Conservation (phyloP, 2,888 invertebrate species). For the Drosophila longiperda region DNA sequence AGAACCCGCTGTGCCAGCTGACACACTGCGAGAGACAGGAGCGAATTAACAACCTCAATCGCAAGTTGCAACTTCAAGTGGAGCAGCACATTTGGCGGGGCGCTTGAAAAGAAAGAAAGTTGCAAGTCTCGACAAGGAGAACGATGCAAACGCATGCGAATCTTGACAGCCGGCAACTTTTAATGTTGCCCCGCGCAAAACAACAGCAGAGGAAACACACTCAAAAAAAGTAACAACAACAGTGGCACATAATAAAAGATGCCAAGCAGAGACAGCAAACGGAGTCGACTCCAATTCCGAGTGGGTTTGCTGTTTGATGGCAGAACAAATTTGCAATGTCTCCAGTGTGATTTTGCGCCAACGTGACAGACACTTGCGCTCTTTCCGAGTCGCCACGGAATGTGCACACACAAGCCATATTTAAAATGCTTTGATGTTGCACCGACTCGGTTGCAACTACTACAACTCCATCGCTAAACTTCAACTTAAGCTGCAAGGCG, state of each 20-base stretch:
- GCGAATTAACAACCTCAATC: constrained; percentile 72
- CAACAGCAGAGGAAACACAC: constrained; percentile 4
- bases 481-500: constrained; percentile 38
- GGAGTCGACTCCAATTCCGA: constrained; percentile 48
- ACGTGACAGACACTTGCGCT: constrained; percentile 64
- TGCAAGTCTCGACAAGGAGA: constrained; percentile 51
- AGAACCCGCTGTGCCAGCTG: constrained; percentile 50
- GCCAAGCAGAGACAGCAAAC: constrained; percentile 13
- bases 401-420: constrained; percentile 67
- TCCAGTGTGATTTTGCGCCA: constrained; percentile 61
- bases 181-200: constrained; percentile 74
- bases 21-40: constrained; percentile 50
- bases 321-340: constrained; percentile 76
- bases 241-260: constrained; percentile 41
- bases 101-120: constrained; percentile 57
- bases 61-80: constrained; percentile 17
- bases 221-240: constrained; percentile 1
- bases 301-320: constrained; percentile 76
- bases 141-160: constrained; percentile 74
- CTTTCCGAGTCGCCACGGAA: constrained; percentile 25
- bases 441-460: constrained; percentile 42
- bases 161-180: constrained; percentile 83
- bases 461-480: constrained; percentile 6
- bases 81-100: constrained; percentile 24
- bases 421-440: constrained; percentile 70